phyloP scores from a whole-genome alignment of 1,140 invertebrate genomes.

The Polyergus mexicanus region DNA sequence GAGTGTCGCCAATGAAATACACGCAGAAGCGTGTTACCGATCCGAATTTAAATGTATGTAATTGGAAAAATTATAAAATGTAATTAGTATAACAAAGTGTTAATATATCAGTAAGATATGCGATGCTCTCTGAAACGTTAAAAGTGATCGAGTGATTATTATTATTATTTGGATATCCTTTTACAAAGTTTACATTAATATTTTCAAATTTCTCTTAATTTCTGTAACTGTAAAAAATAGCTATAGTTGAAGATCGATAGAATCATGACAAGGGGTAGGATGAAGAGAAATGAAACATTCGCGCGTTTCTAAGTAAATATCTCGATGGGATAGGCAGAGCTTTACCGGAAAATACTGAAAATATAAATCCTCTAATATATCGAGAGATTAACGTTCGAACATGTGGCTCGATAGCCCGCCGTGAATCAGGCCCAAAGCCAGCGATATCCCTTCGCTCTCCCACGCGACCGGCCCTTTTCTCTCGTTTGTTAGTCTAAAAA shows the following conservation, averaged over 20 bases:
- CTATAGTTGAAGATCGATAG: background rate
- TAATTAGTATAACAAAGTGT: conserved; percentile 48
- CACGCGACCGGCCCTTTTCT: background rate
- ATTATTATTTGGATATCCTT: background rate
- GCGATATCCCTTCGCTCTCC: background rate
- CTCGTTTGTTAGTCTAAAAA: background rate
- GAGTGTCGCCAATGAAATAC: conserved; percentile 41
- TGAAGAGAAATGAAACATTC: conserved; percentile 28
- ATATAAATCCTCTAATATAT: conserved; percentile 86
- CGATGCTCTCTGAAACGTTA: background rate
- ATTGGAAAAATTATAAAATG: conserved; percentile 51
- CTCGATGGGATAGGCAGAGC: conserved; percentile 55
- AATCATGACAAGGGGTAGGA: background rate
- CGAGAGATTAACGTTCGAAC: conserved; percentile 84
- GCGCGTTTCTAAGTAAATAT: conserved; percentile 67
- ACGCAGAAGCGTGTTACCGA: conserved; percentile 13
- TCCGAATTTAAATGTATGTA: conserved; percentile 43
- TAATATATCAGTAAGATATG: conserved; percentile 35
- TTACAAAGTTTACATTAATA: background rate
- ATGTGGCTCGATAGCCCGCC: conserved; percentile 77
- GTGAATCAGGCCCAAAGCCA: conserved; percentile 69
- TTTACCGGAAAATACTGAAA: conserved; percentile 74
- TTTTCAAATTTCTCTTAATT: conserved; percentile 18
- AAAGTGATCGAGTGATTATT: conserved; percentile 1
- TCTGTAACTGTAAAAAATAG: conserved; percentile 23